Percentiles rank a stretch among this genome's conserved stretches.
phyloP scores from a whole-genome alignment of 2,113 vertebrate genomes.

The Atractosteus spatula region DNA sequence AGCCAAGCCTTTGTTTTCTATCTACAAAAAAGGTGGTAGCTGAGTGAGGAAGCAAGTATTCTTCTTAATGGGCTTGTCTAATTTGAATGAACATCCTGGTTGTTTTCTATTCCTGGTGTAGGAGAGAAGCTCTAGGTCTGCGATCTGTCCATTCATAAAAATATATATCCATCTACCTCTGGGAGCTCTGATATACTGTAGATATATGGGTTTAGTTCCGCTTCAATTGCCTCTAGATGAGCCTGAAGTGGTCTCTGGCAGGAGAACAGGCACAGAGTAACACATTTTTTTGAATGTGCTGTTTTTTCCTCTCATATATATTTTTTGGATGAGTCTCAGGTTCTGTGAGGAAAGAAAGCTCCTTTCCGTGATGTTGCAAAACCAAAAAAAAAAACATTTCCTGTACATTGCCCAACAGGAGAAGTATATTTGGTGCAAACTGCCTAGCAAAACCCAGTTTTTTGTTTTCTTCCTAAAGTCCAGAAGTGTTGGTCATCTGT shows the following conservation, averaged over 20 bases:
- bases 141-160: slow-evolving; percentile 9
- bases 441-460: no score
- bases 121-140: not conserved
- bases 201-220: not conserved
- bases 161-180: not conserved
- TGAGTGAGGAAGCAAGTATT: slow-evolving; percentile 25
- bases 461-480: no score
- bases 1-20: slow-evolving; percentile 30
- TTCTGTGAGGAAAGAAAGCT: slow-evolving; percentile 44
- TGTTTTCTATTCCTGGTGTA: not conserved
- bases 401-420: slow-evolving; percentile 37
- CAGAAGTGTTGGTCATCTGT: no score
- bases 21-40: slow-evolving; percentile 22
- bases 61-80: slow-evolving; percentile 17
- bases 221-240: not conserved
- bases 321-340: slow-evolving; percentile 34
- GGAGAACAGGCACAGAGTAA: not conserved
- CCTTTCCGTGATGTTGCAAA: slow-evolving; percentile 33
- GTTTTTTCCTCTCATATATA: slow-evolving; percentile 26
- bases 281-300: slow-evolving; percentile 29
- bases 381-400: slow-evolving; percentile 43
- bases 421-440: slow-evolving; percentile 16
- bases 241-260: not conserved
- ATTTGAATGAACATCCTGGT: not conserved
- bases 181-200: not conserved